These are phyloP conservation scores for Ooceraea biroi DNA, from an alignment of 1,140 invertebrate genomes.

Conservation along the genomic window DNA sequence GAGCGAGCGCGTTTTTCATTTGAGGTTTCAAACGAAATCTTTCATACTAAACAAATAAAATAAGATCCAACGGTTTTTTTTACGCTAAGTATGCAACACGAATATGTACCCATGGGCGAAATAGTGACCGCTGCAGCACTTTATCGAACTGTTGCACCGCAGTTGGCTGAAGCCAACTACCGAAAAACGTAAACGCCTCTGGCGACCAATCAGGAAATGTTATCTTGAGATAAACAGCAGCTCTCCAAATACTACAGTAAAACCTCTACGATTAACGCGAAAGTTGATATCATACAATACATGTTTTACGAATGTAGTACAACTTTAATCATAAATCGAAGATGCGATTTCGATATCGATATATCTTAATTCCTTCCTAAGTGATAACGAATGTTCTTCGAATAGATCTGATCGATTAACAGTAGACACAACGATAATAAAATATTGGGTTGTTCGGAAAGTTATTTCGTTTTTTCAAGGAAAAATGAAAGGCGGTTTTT, in stretches of 20 bases:
- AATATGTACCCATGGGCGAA: neutral
- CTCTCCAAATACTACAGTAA: neutral
- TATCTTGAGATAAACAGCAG: neutral
- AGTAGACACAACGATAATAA: too few relatives aligned
- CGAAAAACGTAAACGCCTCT: neutral
- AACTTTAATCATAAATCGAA: neutral
- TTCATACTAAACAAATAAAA: neutral
- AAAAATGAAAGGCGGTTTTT: too few relatives aligned
- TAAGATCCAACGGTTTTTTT: neutral
- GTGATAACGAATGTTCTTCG: too few relatives aligned
- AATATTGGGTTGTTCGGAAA: too few relatives aligned
- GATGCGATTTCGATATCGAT: too few relatives aligned
- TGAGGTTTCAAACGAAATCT: too few relatives aligned
- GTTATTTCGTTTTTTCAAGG: too few relatives aligned
- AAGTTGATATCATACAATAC: neutral
- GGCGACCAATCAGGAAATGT: constrained; percentile 5
- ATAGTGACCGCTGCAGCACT: neutral
- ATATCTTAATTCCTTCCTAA: neutral
- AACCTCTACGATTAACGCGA: neutral
- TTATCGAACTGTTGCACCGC: constrained; percentile 12
- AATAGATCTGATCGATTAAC: too few relatives aligned
- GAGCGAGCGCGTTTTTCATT: too few relatives aligned
- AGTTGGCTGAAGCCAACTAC: neutral
- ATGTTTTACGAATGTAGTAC: neutral
- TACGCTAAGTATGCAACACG: neutral